Evolutionary conservation across 1,140 invertebrate genomes (phyloP).

Genomic region (Drosophila setifemur): DNA sequence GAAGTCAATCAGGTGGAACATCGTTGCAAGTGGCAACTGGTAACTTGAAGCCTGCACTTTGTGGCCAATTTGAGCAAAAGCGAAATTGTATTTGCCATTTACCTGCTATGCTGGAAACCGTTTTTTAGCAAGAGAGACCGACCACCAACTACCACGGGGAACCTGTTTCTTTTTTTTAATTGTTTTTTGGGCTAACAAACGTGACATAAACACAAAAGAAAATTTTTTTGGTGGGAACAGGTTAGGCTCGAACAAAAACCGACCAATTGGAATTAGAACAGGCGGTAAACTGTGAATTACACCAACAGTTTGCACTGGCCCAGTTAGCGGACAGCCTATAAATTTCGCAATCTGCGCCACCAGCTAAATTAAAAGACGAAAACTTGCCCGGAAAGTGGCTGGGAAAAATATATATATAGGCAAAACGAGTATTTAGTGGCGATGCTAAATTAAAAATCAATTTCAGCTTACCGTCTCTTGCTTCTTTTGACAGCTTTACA

Average conservation of each 20-base stretch:
- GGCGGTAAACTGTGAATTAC: slow-evolving; percentile 59
- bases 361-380: slow-evolving; percentile 24
- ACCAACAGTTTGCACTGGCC: slow-evolving; percentile 46
- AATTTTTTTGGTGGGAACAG: slow-evolving; percentile 62
- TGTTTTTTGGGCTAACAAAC: slow-evolving; percentile 54
- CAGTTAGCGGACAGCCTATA: slow-evolving; percentile 54
- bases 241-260: slow-evolving; percentile 49
- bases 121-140: slow-evolving; percentile 14
- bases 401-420: slow-evolving; percentile 1
- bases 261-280: slow-evolving; percentile 72
- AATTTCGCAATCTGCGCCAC: slow-evolving; percentile 31
- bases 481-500: not conserved
- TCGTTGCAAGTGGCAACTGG: slow-evolving; percentile 14
- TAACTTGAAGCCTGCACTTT: slow-evolving; percentile 38
- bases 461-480: not conserved
- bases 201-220: slow-evolving; percentile 75
- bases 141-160: slow-evolving; percentile 23
- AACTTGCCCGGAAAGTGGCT: not conserved
- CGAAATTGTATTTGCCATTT: slow-evolving; percentile 65
- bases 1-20: slow-evolving; percentile 57
- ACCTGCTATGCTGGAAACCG: slow-evolving; percentile 8
- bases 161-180: slow-evolving; percentile 70
- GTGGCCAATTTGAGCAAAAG: slow-evolving; percentile 53
- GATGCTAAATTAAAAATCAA: not conserved
- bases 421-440: slow-evolving; percentile 4